Conservation (phyloP, 2,888 invertebrate genomes). For the Vanessa cardui region DNA sequence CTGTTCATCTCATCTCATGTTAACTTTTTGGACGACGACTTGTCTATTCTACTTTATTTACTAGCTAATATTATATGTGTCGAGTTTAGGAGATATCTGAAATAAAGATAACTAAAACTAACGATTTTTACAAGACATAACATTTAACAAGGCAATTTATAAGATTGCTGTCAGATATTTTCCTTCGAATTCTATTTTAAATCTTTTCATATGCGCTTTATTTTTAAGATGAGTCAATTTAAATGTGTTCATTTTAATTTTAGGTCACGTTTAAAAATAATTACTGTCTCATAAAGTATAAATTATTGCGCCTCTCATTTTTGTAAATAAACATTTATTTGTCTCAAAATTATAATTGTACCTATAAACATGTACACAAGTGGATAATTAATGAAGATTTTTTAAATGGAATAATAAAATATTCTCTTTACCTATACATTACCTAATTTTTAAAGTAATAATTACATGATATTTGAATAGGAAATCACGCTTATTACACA, state of each 20-base stretch:
- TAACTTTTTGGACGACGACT: too few species aligned
- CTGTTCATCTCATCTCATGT: too few species aligned
- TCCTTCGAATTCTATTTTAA: neutral
- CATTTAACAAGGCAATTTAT: neutral
- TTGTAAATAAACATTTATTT: too few species aligned
- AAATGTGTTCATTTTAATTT: neutral
- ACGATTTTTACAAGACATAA: neutral
- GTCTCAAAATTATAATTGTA: too few species aligned
- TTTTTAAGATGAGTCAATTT: neutral
- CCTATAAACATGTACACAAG: too few species aligned
- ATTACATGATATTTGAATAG: neutral
- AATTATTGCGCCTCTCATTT: neutral
- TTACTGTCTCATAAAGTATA: neutral
- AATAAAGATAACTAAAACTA: neutral
- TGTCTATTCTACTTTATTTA: too few species aligned
- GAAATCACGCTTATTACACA: neutral
- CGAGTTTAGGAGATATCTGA: neutral
- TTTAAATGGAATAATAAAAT: neutral
- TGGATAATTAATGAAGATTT: too few species aligned
- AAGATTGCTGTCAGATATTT: neutral
- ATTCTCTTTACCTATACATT: neutral
- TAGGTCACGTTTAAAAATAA: constrained; percentile 7
- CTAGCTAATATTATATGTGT: too few species aligned
- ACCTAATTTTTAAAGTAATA: constrained; percentile 1
- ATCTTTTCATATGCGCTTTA: neutral